A percentile compares a stretch with the other conserved stretches of the same genome.
phyloP scores from a whole-genome alignment of 2,888 invertebrate species.

The Quadroppia sp. region DNA sequence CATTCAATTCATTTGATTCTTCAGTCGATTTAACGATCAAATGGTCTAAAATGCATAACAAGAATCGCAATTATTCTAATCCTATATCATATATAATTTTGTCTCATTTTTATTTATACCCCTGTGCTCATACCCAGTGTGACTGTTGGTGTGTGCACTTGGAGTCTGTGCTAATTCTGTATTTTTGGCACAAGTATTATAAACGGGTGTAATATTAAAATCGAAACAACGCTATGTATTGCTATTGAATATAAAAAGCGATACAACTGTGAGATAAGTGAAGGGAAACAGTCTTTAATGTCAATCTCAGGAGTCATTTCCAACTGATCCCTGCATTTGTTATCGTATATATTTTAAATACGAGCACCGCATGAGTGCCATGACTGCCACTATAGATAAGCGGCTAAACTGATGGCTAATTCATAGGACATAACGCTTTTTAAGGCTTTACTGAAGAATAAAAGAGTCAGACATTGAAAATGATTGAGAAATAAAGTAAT shows the following conservation, averaged over 20 bases:
- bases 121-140: not conserved
- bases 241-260: slow-evolving; percentile 15
- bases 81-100: not conserved
- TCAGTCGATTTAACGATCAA: not conserved
- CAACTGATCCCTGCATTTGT: slow-evolving; percentile 19
- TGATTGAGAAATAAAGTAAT: not conserved
- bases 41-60: not conserved
- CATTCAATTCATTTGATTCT: not conserved
- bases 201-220: not conserved
- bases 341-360: not conserved
- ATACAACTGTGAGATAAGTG: slow-evolving; percentile 9
- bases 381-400: not conserved
- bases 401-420: not conserved
- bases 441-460: not conserved
- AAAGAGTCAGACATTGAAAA: not conserved
- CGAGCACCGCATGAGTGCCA: slow-evolving; percentile 22
- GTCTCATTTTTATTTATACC: not conserved
- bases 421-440: not conserved
- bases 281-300: slow-evolving; percentile 8
- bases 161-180: not conserved
- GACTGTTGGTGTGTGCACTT: not conserved
- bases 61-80: not conserved
- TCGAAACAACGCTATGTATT: slow-evolving; percentile 7
- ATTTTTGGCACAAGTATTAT: slow-evolving; percentile 21
- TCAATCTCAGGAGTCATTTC: slow-evolving; percentile 23